Percentiles rank a stretch among this genome's conserved stretches.
phyloP scores from a whole-genome alignment of 1,140 invertebrate genomes.

The Vanessa tameamea region DNA sequence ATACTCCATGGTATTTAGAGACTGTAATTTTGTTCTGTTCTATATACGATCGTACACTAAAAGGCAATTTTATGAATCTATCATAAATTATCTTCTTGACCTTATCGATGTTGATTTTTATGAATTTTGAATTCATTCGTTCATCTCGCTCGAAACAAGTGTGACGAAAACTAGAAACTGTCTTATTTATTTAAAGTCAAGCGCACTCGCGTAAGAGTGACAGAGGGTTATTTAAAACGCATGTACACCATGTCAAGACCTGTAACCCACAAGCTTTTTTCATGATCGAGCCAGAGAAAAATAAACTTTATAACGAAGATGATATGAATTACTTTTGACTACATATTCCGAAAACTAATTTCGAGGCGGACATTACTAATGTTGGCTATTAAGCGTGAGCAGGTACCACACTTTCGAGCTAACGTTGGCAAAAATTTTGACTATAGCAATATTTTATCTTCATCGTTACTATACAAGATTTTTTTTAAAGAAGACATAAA shows the following conservation, averaged over 20 bases:
- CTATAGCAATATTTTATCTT: background rate
- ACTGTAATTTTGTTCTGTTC: no score
- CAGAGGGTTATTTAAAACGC: constrained; percentile 6
- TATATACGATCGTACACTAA: no score
- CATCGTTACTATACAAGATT: background rate
- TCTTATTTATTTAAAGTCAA: constrained; percentile 11
- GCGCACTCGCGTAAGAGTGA: constrained; percentile 1
- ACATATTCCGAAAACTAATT: background rate
- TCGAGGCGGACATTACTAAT: constrained; percentile 1
- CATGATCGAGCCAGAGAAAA: background rate
- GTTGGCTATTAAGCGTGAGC: background rate
- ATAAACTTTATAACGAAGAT: background rate
- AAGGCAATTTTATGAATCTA: no score
- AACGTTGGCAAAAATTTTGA: background rate
- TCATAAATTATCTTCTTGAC: background rate
- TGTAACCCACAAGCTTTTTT: background rate
- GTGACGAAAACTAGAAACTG: background rate
- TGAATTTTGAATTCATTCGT: background rate
- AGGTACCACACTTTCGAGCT: background rate
- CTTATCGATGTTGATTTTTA: background rate
- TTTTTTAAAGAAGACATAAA: background rate
- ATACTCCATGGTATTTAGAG: no score
- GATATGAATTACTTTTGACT: background rate
- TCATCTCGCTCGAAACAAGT: background rate
- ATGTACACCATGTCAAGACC: background rate